A percentile compares a stretch with the other conserved stretches of the same genome.
Conservation (phyloP, 2,888 invertebrate genomes). For the Hesperia comma region DNA sequence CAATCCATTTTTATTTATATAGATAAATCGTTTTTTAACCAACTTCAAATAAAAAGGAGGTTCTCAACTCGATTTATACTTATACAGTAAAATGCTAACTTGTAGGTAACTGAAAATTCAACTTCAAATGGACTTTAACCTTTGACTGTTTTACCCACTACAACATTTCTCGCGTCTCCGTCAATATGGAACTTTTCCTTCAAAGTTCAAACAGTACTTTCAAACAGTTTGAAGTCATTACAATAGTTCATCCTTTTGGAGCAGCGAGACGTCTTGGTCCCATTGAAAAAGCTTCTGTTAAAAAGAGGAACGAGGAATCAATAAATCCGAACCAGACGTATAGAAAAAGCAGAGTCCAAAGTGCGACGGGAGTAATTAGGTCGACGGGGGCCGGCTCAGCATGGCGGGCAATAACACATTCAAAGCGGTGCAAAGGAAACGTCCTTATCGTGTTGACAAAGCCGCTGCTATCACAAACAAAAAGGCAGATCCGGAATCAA, state of each 20-base stretch:
- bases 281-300: background rate
- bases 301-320: conserved; percentile 2
- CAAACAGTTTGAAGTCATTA: background rate
- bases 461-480: conserved; percentile 4
- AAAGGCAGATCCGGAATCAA: conserved; percentile 21
- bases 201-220: background rate
- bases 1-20: too few relatives aligned
- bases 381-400: background rate
- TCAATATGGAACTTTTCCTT: too few relatives aligned
- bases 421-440: conserved; percentile 1
- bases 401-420: background rate
- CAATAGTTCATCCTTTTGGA: background rate
- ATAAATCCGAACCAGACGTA: conserved; percentile 1
- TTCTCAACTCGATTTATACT: too few relatives aligned
- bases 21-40: too few relatives aligned
- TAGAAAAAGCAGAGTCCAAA: background rate
- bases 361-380: conserved; percentile 5
- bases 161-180: too few relatives aligned
- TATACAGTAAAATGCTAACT: too few relatives aligned
- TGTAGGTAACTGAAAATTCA: too few relatives aligned
- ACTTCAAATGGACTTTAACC: too few relatives aligned
- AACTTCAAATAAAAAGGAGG: too few relatives aligned
- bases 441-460: background rate
- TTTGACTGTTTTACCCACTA: too few relatives aligned
- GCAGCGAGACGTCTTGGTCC: conserved; percentile 1